These are phyloP conservation scores for Brenthis ino DNA, from an alignment of 2,888 invertebrate species.

Conservation along the genomic window DNA sequence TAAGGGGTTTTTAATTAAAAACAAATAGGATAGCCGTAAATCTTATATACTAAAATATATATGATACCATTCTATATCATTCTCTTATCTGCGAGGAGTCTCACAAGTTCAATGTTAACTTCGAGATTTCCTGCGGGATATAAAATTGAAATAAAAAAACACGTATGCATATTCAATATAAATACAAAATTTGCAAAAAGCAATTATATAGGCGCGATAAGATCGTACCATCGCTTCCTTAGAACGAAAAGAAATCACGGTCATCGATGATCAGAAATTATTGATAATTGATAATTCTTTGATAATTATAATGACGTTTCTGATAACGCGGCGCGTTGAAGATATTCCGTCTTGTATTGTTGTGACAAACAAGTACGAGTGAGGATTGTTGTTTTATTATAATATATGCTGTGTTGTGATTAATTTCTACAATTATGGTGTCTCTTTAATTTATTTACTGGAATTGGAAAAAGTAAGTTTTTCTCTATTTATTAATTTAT, in stretches of 20 bases:
- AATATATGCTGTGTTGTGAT: conserved; percentile 22
- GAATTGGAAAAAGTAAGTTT: conserved; percentile 6
- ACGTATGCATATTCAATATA: not conserved
- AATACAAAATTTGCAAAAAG: conserved; percentile 11
- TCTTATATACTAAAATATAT: too few relatives aligned
- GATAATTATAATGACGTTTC: conserved; percentile 46
- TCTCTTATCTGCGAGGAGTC: too few relatives aligned
- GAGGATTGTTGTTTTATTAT: conserved; percentile 31
- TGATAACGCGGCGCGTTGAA: conserved; percentile 41
- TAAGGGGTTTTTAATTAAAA: too few relatives aligned
- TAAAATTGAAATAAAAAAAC: not conserved
- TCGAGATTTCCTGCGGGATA: too few relatives aligned
- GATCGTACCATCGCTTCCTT: conserved; percentile 43
- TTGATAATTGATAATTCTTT: conserved; percentile 41
- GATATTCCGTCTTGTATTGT: conserved; percentile 38
- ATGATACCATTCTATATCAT: too few relatives aligned
- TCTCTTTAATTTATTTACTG: conserved; percentile 5
- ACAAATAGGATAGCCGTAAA: too few relatives aligned
- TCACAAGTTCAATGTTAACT: too few relatives aligned
- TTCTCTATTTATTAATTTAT: not conserved
- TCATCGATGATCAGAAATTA: conserved; percentile 42
- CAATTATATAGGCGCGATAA: conserved; percentile 36
- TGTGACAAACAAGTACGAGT: conserved; percentile 31
- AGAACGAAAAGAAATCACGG: conserved; percentile 47
- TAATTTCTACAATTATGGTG: conserved; percentile 7